Conservation (phyloP, 1,140 invertebrate species). For the Nymphalis io region DNA sequence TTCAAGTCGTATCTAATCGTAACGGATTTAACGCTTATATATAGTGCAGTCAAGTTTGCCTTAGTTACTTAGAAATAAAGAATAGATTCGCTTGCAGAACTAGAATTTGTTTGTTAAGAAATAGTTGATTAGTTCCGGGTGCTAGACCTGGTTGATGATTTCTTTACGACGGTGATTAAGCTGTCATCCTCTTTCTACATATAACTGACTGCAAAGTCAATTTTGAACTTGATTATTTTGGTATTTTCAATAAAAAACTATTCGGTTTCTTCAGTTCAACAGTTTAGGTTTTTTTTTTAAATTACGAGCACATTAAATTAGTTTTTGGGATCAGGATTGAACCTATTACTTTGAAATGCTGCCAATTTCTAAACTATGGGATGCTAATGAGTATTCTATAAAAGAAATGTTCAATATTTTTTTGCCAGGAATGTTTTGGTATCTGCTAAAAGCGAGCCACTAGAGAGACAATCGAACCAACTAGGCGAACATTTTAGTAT, state of each 20-base stretch:
- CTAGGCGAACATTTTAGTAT: no score
- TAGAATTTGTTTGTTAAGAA: constrained; percentile 5
- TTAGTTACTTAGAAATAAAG: background rate
- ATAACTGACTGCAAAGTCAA: constrained; percentile 1
- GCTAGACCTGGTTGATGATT: constrained; percentile 33
- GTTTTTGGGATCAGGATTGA: no score
- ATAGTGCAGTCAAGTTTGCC: background rate
- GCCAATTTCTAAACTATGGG: no score
- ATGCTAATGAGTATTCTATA: no score
- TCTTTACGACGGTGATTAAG: constrained; percentile 39
- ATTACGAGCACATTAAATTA: no score
- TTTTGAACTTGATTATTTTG: background rate
- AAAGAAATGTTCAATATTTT: no score
- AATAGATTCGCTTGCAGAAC: background rate
- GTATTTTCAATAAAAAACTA: background rate
- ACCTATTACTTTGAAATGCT: no score
- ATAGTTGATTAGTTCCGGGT: constrained; percentile 37
- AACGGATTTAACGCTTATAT: background rate
- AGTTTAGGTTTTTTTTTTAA: no score
- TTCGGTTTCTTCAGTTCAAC: background rate
- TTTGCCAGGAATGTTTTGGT: no score
- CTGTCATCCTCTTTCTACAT: constrained; percentile 23
- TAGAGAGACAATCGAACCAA: no score
- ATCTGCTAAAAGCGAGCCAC: no score
- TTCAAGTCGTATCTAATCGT: background rate